Conservation (phyloP, 1,140 invertebrate species). For the Eriosoma lanigerum region DNA sequence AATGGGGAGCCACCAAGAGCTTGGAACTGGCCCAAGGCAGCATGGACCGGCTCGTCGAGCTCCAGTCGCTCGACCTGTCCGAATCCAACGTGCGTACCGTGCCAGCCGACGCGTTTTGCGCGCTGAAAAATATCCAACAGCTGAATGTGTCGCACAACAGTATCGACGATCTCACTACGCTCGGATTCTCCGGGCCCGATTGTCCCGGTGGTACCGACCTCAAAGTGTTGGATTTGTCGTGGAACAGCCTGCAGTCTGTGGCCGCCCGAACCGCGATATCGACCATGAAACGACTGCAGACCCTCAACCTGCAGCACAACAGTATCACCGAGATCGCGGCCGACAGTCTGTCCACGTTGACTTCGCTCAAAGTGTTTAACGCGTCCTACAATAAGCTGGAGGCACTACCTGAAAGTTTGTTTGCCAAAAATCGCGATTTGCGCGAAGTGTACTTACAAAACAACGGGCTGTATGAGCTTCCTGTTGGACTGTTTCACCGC, state of each 20-base stretch:
- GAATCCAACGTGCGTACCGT: constrained; percentile 79
- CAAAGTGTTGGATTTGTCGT: constrained; percentile 74
- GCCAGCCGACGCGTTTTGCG: constrained; percentile 74
- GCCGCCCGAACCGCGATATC: constrained; percentile 72
- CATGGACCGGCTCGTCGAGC: constrained; percentile 71
- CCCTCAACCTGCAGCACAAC: constrained; percentile 79
- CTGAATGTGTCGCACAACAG: constrained; percentile 82
- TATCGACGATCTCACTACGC: constrained; percentile 70
- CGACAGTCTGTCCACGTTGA: constrained; percentile 73
- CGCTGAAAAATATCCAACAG: constrained; percentile 73
- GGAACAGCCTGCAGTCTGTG: constrained; percentile 73
- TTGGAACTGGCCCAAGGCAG: constrained; percentile 70
- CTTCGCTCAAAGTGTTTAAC: constrained; percentile 76
- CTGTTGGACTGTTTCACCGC: constrained; percentile 77
- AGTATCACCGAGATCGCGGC: constrained; percentile 77
- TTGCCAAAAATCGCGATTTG: constrained; percentile 73
- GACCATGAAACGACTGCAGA: constrained; percentile 71
- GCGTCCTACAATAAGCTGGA: constrained; percentile 79
- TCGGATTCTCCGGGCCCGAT: constrained; percentile 65
- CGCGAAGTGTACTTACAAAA: constrained; percentile 81
- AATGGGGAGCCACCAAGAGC: constrained; percentile 72
- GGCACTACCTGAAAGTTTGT: constrained; percentile 74
- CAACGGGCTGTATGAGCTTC: constrained; percentile 77
- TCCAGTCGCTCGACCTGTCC: constrained; percentile 76
- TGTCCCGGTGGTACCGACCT: constrained; percentile 65